A percentile compares a stretch with the other conserved stretches of the same genome.
These are phyloP conservation scores for Hirtodrosophila alboralis DNA, from an alignment of 2,888 invertebrate species.

Conservation along the genomic window DNA sequence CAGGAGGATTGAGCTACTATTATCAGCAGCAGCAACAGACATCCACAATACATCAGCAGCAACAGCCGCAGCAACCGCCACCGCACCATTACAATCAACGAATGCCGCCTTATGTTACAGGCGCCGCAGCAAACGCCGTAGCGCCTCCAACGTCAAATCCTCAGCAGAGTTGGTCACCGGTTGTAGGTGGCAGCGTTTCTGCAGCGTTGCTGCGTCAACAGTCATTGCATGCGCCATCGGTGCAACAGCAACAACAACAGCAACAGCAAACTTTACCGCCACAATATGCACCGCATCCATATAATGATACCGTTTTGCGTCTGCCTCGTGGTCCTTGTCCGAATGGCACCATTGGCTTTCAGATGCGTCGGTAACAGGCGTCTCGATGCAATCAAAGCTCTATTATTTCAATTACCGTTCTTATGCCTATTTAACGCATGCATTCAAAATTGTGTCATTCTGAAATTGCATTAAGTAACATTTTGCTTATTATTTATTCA, in stretches of 20 bases:
- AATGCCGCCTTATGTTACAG: conserved; percentile 53
- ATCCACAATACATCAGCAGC: conserved; percentile 40
- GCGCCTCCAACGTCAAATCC: conserved; percentile 40
- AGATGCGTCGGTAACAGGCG: conserved; percentile 86
- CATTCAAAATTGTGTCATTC: conserved; percentile 49
- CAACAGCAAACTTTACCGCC: conserved; percentile 43
- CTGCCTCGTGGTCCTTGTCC: conserved; percentile 92
- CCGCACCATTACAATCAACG: conserved; percentile 62
- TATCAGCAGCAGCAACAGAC: conserved; percentile 48
- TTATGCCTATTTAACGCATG: conserved; percentile 36
- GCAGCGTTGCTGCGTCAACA: conserved; percentile 75
- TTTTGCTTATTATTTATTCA: conserved; percentile 33
- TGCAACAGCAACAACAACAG: conserved; percentile 55
- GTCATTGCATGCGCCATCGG: conserved; percentile 58
- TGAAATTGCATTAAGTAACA: conserved; percentile 40
- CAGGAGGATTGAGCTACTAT: conserved; percentile 57
- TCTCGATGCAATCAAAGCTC: conserved; percentile 11
- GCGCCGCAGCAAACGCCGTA: conserved; percentile 18
- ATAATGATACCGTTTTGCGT: conserved; percentile 86
- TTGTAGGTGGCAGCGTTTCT: conserved; percentile 78
- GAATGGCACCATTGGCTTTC: conserved; percentile 90
- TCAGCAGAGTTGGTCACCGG: conserved; percentile 81
- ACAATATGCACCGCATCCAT: conserved; percentile 52
- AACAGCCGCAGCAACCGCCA: conserved; percentile 21
- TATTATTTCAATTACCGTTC: conserved; percentile 24